Base-by-base conservation (phyloP, 2,888 invertebrate genomes). In the Ennomos erosarius region DNA sequence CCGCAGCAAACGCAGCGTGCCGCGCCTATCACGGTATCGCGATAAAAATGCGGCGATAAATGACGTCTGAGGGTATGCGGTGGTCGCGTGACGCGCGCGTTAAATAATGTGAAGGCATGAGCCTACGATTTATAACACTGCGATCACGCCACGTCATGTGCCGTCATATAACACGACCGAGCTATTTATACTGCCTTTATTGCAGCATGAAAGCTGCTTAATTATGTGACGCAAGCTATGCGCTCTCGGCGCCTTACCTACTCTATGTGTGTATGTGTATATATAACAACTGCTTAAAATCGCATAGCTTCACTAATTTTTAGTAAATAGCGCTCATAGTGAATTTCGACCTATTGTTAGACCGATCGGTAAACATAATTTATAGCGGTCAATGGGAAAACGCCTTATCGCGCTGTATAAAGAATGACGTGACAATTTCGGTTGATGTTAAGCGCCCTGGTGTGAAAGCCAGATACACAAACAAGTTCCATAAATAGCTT, bases 71-170 rank as follows among this genome's bases (percentile, higher is more conserved):
- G 45, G 12, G 59, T 55, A 50, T 38, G 55, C 55, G 46, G 35
- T 69, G 69, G 67, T 81, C 67, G 77, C 83, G 78, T 81, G 82
- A 67, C 66, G 63, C 60, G 53, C 68, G 76, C 76, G 79, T 77
- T 81, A 81, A 80, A 80, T 79, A 81, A 79, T 74, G 78, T 77
- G 75, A 74, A 78, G 77, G 78, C 75, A 79, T 72, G 76, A 70
- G 69, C 71, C 65, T 56, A 70, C 65, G 75, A 78, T 79, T 79
- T 78, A 78, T 74, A 71, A 67, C 58, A 59, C 16, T 39, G 69
- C 73, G 70, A 71, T 70, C 59, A 55, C 73, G 67, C 67, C 77
- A 74, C 72, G 79, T 72, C 70, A 76, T 67, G 69, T 69, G 68
- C 66, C 68, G 64, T 58, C 61, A 59, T 55, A 48, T 59, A 71